These are phyloP conservation scores for Lacanobia wlatinum DNA, from an alignment of 2,888 invertebrate genomes.

Conservation along the genomic window DNA sequence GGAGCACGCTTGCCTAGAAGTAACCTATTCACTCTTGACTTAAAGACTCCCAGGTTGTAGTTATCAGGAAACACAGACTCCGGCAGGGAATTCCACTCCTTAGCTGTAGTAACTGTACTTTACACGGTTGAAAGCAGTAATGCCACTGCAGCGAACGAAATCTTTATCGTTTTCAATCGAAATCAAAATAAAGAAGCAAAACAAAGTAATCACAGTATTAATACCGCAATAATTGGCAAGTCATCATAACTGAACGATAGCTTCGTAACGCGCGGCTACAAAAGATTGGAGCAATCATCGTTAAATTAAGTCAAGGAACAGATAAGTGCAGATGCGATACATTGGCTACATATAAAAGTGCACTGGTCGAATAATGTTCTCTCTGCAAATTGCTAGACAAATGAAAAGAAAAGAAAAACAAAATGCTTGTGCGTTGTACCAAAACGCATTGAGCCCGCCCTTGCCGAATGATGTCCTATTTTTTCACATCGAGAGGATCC, in stretches of 20 bases:
- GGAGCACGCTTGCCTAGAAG: too few species aligned
- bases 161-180: conserved; percentile 1
- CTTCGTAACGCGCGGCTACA: conserved; percentile 59
- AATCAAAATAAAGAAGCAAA: conserved; percentile 40
- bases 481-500: too few species aligned
- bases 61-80: too few species aligned
- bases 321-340: conserved; percentile 45
- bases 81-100: too few species aligned
- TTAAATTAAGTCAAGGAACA: conserved; percentile 70
- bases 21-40: too few species aligned
- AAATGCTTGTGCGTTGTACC: too few species aligned
- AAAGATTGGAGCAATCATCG: conserved; percentile 74
- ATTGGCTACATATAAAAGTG: not conserved
- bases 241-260: conserved; percentile 57
- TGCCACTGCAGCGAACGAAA: not conserved
- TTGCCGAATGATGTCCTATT: too few species aligned
- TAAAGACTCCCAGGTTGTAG: too few species aligned
- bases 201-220: conserved; percentile 44
- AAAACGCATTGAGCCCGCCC: too few species aligned
- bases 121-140: not conserved
- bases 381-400: too few species aligned
- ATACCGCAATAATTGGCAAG: conserved; percentile 43
- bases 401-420: too few species aligned
- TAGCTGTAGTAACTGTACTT: too few species aligned
- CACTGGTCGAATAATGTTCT: not conserved